phyloP scores from a whole-genome alignment of 2,888 invertebrate genomes.

The Tupiocoris notatus region DNA sequence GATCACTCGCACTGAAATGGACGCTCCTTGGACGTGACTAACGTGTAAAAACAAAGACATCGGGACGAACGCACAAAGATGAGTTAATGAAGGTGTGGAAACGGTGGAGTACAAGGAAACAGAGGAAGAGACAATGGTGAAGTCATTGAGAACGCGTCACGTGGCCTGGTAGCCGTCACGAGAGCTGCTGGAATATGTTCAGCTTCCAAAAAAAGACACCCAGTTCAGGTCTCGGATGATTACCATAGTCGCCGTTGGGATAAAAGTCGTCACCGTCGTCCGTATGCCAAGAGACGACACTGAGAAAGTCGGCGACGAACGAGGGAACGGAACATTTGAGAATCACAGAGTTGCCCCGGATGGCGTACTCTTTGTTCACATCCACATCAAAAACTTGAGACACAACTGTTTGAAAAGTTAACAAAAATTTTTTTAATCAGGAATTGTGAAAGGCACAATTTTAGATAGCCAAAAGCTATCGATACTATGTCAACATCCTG shows the following conservation, averaged over 20 bases:
- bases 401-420: slow-evolving; percentile 63
- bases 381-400: slow-evolving; percentile 79
- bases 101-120: background rate
- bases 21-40: background rate
- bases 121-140: slow-evolving; percentile 5
- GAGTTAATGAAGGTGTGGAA: slow-evolving; percentile 20
- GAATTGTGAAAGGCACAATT: too few species aligned
- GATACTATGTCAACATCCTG: too few species aligned
- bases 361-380: slow-evolving; percentile 86
- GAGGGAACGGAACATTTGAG: slow-evolving; percentile 88
- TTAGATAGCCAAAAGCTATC: too few species aligned
- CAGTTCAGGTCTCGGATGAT: slow-evolving; percentile 7
- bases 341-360: slow-evolving; percentile 84
- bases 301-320: slow-evolving; percentile 89
- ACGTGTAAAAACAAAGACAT: slow-evolving; percentile 22
- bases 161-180: too few species aligned
- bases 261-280: slow-evolving; percentile 72
- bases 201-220: background rate
- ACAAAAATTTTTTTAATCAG: too few species aligned
- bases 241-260: slow-evolving; percentile 53
- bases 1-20: background rate
- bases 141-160: slow-evolving; percentile 30
- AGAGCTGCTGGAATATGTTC: background rate
- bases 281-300: slow-evolving; percentile 82
- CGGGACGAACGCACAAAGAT: slow-evolving; percentile 27